A percentile compares a stretch with the other conserved stretches of the same genome.
Conservation (phyloP, 2,113 vertebrate genomes). For the Psammodynastes pulverulentus region DNA sequence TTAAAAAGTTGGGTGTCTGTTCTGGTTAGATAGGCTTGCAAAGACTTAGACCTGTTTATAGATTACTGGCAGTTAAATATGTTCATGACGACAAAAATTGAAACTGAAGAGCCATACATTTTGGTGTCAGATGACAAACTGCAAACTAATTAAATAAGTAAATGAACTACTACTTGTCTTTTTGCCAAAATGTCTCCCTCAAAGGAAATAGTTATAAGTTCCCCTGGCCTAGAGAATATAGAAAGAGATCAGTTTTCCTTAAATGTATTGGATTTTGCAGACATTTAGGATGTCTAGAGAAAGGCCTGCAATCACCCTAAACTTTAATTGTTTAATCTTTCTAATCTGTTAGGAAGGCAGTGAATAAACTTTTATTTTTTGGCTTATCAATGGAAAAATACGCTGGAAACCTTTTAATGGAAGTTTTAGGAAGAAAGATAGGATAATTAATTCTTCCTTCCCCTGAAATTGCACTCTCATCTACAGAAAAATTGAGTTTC, state of each 20-base stretch:
- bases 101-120: neutral
- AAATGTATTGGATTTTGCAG: neutral
- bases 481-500: neutral
- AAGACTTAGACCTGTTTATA: neutral
- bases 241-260: neutral
- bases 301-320: neutral
- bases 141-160: neutral
- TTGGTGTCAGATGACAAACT: neutral
- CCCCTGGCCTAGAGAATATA: neutral
- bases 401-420: neutral
- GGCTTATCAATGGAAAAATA: neutral
- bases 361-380: neutral
- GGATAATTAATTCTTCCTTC: neutral
- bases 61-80: neutral
- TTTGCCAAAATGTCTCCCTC: neutral
- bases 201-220: neutral
- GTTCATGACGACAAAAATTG: neutral
- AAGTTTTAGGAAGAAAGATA: neutral
- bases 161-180: neutral
- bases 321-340: neutral
- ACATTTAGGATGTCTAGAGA: neutral
- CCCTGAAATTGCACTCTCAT: neutral
- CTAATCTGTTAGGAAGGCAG: neutral
- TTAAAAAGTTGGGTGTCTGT: neutral
- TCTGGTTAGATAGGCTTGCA: neutral